A percentile compares a stretch with the other conserved stretches of the same genome.
phyloP scores from a whole-genome alignment of 2,888 invertebrate genomes.

The Ashinkailepas kermadecensis region DNA sequence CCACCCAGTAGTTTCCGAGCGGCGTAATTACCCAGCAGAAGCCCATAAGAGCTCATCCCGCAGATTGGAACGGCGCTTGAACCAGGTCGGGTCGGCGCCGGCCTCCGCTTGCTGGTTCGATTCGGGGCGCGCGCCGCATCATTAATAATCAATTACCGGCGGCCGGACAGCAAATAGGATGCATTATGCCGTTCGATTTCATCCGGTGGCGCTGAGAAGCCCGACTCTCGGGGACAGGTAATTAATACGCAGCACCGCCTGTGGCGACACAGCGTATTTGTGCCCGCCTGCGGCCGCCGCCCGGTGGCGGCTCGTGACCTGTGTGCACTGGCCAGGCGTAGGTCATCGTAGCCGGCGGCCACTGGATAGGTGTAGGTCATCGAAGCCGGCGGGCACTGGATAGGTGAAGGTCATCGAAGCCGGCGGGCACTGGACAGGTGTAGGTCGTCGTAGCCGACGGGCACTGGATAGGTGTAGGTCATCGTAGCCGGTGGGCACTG shows the following conservation, averaged over 20 bases:
- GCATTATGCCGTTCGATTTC: not conserved
- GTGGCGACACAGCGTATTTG: not conserved
- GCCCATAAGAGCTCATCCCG: not conserved
- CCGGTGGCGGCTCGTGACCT: no score
- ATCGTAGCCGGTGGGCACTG: no score
- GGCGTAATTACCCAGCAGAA: not conserved
- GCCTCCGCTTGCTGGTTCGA: not conserved
- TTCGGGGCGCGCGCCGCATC: not conserved
- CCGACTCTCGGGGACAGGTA: not conserved
- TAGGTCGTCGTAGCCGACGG: no score
- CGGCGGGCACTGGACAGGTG: no score
- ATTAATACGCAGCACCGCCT: not conserved
- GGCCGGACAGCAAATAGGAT: not conserved
- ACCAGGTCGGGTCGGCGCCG: not conserved
- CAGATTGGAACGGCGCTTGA: not conserved
- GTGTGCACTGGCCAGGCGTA: no score
- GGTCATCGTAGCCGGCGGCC: no score
- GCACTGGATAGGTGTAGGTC: no score
- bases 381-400: no score
- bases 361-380: no score
- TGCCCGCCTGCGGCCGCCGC: no score
- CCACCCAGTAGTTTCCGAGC: conserved; percentile 1
- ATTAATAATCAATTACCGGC: conserved; percentile 10
- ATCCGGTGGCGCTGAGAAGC: not conserved
- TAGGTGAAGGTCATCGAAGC: no score